Evolutionary conservation across 2,888 invertebrate genomes (phyloP).

Genomic region (Melitaea athalia): DNA sequence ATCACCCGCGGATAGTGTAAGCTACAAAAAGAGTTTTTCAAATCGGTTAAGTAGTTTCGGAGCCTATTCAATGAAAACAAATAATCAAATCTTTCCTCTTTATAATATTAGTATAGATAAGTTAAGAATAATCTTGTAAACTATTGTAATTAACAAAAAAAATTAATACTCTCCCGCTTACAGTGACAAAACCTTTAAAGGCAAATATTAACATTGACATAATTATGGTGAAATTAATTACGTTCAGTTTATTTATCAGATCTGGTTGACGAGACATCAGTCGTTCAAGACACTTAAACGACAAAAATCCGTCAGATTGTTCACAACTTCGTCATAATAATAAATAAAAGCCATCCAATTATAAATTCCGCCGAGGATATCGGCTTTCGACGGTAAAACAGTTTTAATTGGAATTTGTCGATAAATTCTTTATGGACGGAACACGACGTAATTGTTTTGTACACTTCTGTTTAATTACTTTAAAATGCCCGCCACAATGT

Average conservation of each 20-base stretch:
- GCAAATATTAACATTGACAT: no score
- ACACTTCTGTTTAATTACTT: not conserved
- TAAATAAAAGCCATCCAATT: constrained; percentile 42
- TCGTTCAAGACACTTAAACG: constrained; percentile 19
- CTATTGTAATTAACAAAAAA: no score
- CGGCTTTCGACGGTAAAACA: constrained; percentile 38
- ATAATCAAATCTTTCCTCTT: no score
- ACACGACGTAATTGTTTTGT: constrained; percentile 11
- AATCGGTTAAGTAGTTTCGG: no score
- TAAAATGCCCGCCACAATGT: not conserved
- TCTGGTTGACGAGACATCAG: not conserved
- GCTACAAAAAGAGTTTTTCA: no score
- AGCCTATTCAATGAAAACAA: no score
- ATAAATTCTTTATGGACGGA: constrained; percentile 37
- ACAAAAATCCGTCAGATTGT: constrained; percentile 15
- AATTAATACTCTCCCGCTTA: no score
- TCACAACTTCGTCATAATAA: constrained; percentile 37
- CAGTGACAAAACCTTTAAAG: no score
- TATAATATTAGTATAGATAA: no score
- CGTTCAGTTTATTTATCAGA: not conserved
- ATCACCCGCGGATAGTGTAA: no score
- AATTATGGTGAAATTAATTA: not conserved
- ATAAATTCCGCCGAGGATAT: constrained; percentile 35
- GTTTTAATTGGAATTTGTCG: constrained; percentile 40
- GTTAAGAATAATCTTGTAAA: no score